Conservation (phyloP, 37 sponge, comb jelly and placozoan species). For the Ephydatia muelleri region DNA sequence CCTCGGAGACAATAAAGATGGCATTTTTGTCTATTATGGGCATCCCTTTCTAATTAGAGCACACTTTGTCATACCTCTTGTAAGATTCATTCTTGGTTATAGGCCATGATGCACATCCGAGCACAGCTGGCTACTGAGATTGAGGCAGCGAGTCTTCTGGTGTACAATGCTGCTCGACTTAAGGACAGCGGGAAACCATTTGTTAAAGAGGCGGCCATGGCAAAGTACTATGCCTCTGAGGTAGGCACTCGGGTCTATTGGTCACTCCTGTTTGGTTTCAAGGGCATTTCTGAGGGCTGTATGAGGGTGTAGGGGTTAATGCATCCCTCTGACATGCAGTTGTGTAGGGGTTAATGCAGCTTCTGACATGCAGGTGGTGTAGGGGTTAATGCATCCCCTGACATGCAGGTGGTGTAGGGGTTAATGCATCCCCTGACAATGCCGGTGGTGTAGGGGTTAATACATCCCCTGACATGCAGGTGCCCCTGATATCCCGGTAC, state of each 20-base stretch:
- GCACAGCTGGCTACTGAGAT: slow-evolving; percentile 91
- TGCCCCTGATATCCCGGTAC: background rate
- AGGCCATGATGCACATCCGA: slow-evolving; percentile 84
- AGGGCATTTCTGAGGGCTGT: background rate
- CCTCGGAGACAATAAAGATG: too few relatives aligned
- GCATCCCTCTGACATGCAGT: background rate
- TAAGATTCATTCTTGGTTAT: background rate
- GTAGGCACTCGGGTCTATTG: slow-evolving; percentile 9
- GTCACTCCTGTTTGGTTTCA: background rate
- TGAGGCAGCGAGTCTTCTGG: slow-evolving; percentile 78
- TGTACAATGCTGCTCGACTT: slow-evolving; percentile 89
- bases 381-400: background rate
- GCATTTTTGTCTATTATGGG: background rate
- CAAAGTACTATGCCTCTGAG: slow-evolving; percentile 89
- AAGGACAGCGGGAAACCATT: slow-evolving; percentile 78
- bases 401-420: background rate
- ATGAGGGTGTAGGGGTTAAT: background rate
- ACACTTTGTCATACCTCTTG: background rate
- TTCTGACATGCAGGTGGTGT: background rate
- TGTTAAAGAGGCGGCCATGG: slow-evolving; percentile 96
- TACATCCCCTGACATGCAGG: background rate
- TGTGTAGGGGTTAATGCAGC: background rate
- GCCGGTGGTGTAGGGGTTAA: background rate
- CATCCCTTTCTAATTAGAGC: background rate
- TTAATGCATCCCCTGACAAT: background rate